These are phyloP conservation scores for Nixonia krombeini DNA, from an alignment of 1,140 invertebrate species.

Conservation along the genomic window DNA sequence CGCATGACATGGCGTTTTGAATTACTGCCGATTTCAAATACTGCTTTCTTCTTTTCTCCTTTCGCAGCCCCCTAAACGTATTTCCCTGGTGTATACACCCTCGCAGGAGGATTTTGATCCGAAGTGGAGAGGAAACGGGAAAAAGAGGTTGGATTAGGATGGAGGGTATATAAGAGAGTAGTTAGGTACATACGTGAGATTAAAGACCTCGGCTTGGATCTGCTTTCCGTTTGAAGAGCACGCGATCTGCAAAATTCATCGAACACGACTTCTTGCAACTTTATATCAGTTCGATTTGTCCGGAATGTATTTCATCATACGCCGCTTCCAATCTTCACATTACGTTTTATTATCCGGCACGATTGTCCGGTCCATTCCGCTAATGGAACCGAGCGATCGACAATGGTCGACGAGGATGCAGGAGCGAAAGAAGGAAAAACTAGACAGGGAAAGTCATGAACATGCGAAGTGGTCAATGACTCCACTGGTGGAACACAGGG, in stretches of 20 bases:
- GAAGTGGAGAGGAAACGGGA: not conserved
- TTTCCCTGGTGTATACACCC: conserved; percentile 30
- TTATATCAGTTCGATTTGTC: not conserved
- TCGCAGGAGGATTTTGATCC: conserved; percentile 4
- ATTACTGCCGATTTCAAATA: conserved; percentile 2
- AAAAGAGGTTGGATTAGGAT: not conserved
- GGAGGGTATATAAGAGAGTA: not conserved
- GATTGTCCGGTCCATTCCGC: conserved; percentile 22
- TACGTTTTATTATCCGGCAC: conserved; percentile 18
- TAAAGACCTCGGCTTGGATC: conserved; percentile 19
- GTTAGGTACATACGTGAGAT: conserved; percentile 15
- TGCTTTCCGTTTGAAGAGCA: not conserved
- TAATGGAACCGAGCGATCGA: conserved; percentile 16
- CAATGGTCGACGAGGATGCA: not conserved
- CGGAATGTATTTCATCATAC: not conserved
- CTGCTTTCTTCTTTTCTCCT: not conserved
- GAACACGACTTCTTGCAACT: not conserved
- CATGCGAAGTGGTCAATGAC: not conserved
- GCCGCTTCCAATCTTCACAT: not conserved
- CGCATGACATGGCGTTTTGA: not conserved
- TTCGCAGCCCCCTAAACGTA: conserved; percentile 19
- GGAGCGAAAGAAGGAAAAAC: not conserved
- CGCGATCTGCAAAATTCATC: not conserved
- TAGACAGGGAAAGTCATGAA: not conserved
- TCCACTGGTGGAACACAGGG: not conserved